Base-by-base conservation (phyloP, 2,888 invertebrate species). In the Eristalinus sepulchralis region DNA sequence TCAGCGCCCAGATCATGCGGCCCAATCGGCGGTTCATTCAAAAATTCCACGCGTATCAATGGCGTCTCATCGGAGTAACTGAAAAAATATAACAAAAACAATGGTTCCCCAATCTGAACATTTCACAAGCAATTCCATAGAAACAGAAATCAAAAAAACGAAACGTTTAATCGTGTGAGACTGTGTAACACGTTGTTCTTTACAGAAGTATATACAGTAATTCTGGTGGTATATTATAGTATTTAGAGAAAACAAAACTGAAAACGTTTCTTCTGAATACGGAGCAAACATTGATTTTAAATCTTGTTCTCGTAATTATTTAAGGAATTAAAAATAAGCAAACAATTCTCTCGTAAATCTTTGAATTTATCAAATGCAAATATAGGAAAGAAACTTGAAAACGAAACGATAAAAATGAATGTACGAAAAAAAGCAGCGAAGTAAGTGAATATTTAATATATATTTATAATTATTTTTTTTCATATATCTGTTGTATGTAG, bases 1-100 rank as follows among this genome's bases (percentile, higher is more conserved):
- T 98, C 97, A 4, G 97, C 95, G 64, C 97, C 97, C 62, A 98
- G 94, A 90, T 97, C 96, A 60, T 95, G 95, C 0, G 96, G 94
- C 0, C 95, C 96, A 66, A 97, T 94, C 67, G 95, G 95, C 55
- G 95, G 95, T 89, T 95, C 95, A 88, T 96, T 96, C 2, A 96
- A 94, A 93, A 96, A 96, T 90, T 96, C 96, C 73, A 94, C 93
- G 11, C 94, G 94, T 70, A 95, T 94, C 9, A 95, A 93, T 3
- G 95, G 95, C 31, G 95, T 94, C 90, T 96, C 96, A 91, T 96
- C 96, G 11, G 95, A 95, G 88, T 95, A 95, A 91, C 96, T 96
- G 90, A 72, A 91, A 90, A 68, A 79, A 63, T 24, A 9, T 55
- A 71, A 39, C 13, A 55, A 17, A 77, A 47, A 33, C n/a, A 22